Conservation (phyloP, 1,140 invertebrate genomes). For the Drosophila ironensis region DNA sequence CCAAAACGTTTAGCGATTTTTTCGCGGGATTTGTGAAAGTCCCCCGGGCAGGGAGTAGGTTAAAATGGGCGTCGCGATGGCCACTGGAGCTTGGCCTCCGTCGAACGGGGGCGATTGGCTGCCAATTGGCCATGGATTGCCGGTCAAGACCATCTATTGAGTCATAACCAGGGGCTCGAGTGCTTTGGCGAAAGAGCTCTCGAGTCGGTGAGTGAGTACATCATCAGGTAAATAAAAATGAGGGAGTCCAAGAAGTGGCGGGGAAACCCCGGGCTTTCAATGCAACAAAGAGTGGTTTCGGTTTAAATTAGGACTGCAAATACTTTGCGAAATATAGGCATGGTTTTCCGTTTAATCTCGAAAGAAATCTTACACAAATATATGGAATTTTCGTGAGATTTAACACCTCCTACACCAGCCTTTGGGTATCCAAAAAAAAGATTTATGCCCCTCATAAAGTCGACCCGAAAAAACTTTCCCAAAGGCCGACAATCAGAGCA, state of each 20-base stretch:
- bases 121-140: constrained; percentile 19
- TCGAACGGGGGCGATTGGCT: constrained; percentile 48
- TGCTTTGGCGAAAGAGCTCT: constrained; percentile 23
- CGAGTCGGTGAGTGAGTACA: constrained; percentile 1
- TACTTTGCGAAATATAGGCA: too few species aligned
- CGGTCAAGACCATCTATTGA: constrained; percentile 31
- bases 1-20: constrained; percentile 38
- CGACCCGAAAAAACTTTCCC: constrained; percentile 57
- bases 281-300: too few species aligned
- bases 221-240: too few species aligned
- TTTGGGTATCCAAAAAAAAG: background rate
- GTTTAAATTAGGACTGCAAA: too few species aligned
- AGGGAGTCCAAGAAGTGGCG: constrained; percentile 2
- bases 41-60: constrained; percentile 52
- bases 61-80: constrained; percentile 54
- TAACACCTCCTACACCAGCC: too few species aligned
- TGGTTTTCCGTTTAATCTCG: too few species aligned
- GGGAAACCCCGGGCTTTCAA: constrained; percentile 14
- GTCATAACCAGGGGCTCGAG: constrained; percentile 34
- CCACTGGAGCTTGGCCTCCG: constrained; percentile 54
- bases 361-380: background rate
- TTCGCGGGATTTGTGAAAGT: constrained; percentile 65
- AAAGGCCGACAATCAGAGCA: constrained; percentile 58
- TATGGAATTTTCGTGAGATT: too few species aligned
- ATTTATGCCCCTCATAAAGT: constrained; percentile 41